Conservation (phyloP, 2,888 invertebrate genomes). For the Gymnosoma rotundatum region DNA sequence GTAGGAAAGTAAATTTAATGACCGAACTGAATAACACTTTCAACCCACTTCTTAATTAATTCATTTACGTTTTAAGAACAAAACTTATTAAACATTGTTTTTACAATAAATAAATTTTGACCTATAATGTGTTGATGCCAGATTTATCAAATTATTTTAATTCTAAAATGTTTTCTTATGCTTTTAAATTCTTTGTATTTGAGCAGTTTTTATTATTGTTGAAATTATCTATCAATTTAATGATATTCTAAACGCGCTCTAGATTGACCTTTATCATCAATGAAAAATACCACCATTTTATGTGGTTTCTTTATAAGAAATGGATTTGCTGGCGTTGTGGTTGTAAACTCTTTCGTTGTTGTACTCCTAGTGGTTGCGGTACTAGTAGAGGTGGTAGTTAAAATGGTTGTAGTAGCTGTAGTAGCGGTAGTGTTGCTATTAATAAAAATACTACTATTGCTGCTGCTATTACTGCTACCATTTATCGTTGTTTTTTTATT, state of each 20-base stretch:
- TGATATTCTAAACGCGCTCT: slow-evolving; percentile 72
- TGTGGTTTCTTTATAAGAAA: slow-evolving; percentile 74
- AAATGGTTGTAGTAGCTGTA: slow-evolving; percentile 34
- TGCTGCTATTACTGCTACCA: slow-evolving; percentile 43
- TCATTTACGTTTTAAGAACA: neutral
- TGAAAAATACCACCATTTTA: slow-evolving; percentile 79
- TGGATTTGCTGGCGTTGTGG: slow-evolving; percentile 54
- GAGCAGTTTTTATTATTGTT: slow-evolving; percentile 12
- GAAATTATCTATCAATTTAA: slow-evolving; percentile 11
- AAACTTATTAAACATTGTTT: neutral
- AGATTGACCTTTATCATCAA: slow-evolving; percentile 77
- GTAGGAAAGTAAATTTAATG: no score
- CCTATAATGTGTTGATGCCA: slow-evolving; percentile 1
- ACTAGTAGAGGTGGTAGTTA: slow-evolving; percentile 13
- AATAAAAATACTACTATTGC: slow-evolving; percentile 54
- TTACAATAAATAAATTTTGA: neutral
- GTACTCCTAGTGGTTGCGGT: slow-evolving; percentile 47
- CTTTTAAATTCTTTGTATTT: slow-evolving; percentile 8
- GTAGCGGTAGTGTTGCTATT: slow-evolving; percentile 46
- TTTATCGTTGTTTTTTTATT: slow-evolving; percentile 56
- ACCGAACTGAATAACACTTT: no score
- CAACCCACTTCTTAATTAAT: neutral
- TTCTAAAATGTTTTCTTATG: neutral
- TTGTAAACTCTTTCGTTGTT: slow-evolving; percentile 52
- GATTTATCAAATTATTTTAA: slow-evolving; percentile 23